Base-by-base conservation (phyloP, 2,888 invertebrate genomes). In the Notodonta dromedarius region DNA sequence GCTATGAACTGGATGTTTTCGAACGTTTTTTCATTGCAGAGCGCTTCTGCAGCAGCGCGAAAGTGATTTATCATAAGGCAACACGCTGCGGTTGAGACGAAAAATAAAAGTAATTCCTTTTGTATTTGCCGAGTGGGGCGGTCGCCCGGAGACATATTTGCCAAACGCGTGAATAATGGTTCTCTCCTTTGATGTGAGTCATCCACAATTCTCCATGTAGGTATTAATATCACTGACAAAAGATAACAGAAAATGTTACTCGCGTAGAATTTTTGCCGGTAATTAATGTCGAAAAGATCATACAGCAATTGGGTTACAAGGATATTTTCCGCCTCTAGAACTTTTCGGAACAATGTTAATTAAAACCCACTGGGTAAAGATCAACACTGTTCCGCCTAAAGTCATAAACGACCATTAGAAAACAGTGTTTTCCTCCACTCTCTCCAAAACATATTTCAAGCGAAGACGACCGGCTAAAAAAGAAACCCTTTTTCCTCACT, bases 51-150 rank as follows among this genome's bases (percentile, higher is more conserved):
- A 76, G 79, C 78, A 79, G 86, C 82, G 85, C 79, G 80, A 89
- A 90, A 91, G 89, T 89, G 88, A 92, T 91, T 91, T 91, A 91
- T 92, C 91, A 91, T 91, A 87, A 83, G 88, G 87, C 87, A 89
- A 87, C 89, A 90, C 83, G 85, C 90, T 90, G 90, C 74, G 90
- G 89, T 88, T 85, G 86, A 87, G 87, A 88, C 84, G 86, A 86
- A 87, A 91, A 91, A 90, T 90, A 89, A 90, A 87, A 83, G 90
- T 89, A 87, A 88, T 89, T 89, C 86, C 86, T 89, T 89, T 91
- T 90, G 87, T 90, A 89, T 90, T 89, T 85, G 86, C 83, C 78
- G 85, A 85, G 82, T 78, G 77, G 75, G 78, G 80, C 76, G 77
- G 78, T 71, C 70, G 76, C 77, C 72, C 67, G 77, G 84, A 86